A percentile compares a stretch with the other conserved stretches of the same genome.
Conservation (phyloP, 2,797 vertebrate species). For the Glyptemys insculpta region DNA sequence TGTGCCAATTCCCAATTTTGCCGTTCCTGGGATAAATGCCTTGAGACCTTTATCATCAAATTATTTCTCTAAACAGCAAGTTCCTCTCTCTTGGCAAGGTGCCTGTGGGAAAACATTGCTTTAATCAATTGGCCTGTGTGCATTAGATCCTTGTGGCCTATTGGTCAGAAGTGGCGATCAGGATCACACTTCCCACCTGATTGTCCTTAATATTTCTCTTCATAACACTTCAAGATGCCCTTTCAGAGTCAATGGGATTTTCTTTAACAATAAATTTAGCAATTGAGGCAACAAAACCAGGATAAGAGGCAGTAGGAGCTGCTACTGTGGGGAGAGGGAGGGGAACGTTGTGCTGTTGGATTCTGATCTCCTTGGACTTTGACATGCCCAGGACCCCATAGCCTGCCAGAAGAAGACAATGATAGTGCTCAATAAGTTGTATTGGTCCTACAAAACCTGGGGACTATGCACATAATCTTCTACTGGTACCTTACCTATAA, state of each 20-base stretch:
- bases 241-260: too few relatives aligned
- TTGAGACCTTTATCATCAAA: neutral
- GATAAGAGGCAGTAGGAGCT: neutral
- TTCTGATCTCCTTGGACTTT: too few relatives aligned
- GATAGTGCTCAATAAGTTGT: neutral
- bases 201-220: neutral
- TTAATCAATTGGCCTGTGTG: neutral
- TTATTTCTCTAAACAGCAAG: neutral
- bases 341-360: too few relatives aligned
- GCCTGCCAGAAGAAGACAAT: too few relatives aligned
- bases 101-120: neutral
- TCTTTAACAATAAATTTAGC: neutral
- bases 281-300: neutral
- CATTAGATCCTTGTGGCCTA: neutral
- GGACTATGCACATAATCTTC: neutral
- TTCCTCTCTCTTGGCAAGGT: neutral
- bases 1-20: neutral
- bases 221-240: neutral
- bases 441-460: neutral
- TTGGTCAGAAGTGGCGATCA: neutral
- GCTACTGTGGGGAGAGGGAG: neutral
- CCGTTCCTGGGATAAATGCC: neutral
- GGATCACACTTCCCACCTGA: neutral
- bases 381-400: too few relatives aligned
- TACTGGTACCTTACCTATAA: neutral